These are phyloP conservation scores for Loriculus beryllinus DNA, from an alignment of 2,797 vertebrate species.

Conservation along the genomic window DNA sequence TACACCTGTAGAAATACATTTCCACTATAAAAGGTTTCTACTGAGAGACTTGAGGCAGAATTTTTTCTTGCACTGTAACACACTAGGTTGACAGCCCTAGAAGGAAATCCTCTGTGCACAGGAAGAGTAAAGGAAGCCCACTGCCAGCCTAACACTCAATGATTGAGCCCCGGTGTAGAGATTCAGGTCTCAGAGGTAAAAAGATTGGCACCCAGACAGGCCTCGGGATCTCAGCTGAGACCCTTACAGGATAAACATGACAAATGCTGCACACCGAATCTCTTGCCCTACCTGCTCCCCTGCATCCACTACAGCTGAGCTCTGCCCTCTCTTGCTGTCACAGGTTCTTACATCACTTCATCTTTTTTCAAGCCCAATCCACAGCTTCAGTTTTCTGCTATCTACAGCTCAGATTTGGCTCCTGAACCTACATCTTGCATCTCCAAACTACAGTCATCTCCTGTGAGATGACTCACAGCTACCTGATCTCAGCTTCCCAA, in stretches of 20 bases:
- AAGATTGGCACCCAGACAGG: not conserved
- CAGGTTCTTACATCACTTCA: not conserved
- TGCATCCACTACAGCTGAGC: not conserved
- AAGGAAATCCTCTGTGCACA: not conserved
- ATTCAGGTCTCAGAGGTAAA: not conserved
- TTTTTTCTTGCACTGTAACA: not conserved
- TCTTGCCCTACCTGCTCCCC: not conserved
- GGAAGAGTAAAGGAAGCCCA: not conserved
- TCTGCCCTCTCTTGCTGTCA: not conserved
- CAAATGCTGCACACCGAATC: not conserved
- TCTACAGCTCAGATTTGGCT: not conserved
- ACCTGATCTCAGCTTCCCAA: not conserved
- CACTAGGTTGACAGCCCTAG: not conserved
- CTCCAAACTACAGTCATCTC: not conserved
- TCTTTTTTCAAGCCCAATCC: not conserved
- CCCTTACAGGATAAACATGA: not conserved
- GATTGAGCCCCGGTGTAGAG: not conserved
- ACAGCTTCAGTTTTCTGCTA: not conserved
- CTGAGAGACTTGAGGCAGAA: not conserved
- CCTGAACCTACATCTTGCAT: not conserved
- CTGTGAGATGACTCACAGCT: not conserved
- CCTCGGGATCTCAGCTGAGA: not conserved
- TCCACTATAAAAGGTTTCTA: not conserved
- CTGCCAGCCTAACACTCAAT: not conserved
- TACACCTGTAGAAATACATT: not conserved